phyloP scores from a whole-genome alignment of 2,888 invertebrate species.

The Oxystoma pomonae region DNA sequence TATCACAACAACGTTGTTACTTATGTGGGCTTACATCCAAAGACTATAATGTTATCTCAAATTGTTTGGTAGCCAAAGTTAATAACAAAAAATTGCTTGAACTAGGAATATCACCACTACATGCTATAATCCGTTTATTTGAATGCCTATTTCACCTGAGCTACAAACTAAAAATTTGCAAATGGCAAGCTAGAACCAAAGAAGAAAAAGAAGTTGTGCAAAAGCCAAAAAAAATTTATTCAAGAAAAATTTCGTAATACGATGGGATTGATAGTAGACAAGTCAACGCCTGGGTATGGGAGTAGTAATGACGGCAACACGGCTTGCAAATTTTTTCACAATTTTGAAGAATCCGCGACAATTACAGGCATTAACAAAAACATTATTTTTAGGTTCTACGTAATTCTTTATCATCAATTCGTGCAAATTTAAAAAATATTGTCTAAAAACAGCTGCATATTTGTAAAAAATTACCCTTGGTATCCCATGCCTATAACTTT shows the following conservation, averaged over 20 bases:
- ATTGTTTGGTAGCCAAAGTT: not conserved
- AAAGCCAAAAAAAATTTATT: not conserved
- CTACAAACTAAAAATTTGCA: not conserved
- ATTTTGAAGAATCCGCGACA: not conserved
- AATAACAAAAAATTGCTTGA: not conserved
- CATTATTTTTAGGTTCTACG: not conserved
- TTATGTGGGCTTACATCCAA: not conserved
- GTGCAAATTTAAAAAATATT: not conserved
- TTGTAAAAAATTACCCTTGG: conserved; percentile 1
- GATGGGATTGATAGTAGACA: not conserved
- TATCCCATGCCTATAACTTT: conserved; percentile 6
- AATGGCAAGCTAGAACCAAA: not conserved
- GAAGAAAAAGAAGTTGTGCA: not conserved
- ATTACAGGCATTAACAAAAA: conserved; percentile 6
- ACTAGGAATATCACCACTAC: not conserved
- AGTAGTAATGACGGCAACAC: not conserved
- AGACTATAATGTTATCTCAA: not conserved
- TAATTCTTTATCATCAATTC: no score
- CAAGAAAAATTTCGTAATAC: not conserved
- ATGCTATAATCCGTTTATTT: not conserved
- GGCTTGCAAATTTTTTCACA: not conserved
- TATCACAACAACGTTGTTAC: not conserved
- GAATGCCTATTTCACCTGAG: not conserved
- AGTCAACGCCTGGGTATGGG: not conserved
- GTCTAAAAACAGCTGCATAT: not conserved